Evolutionary conservation across 2,888 invertebrate genomes (phyloP).

Genomic region (Merodon equestris): DNA sequence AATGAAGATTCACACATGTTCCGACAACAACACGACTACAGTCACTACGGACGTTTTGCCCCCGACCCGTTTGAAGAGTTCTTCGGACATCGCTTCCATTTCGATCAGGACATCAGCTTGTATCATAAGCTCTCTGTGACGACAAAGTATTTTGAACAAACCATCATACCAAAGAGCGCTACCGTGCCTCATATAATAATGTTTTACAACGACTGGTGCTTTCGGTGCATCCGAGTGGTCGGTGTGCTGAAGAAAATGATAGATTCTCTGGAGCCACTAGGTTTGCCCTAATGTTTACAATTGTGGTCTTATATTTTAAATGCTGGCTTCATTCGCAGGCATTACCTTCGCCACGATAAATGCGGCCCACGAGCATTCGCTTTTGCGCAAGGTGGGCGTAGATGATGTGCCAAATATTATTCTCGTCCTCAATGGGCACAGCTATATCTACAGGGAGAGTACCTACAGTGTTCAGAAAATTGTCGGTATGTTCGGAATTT

Average conservation of each 20-base stretch:
- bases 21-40: constrained; percentile 86
- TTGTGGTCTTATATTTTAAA: not conserved
- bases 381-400: constrained; percentile 89
- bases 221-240: constrained; percentile 93
- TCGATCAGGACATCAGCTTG: constrained; percentile 91
- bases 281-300: constrained; percentile 74
- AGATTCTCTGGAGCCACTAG: constrained; percentile 91
- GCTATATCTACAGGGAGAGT: constrained; percentile 91
- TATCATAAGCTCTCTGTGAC: constrained; percentile 93
- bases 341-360: constrained; percentile 90
- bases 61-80: constrained; percentile 90
- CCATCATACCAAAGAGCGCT: constrained; percentile 89
- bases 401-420: constrained; percentile 90
- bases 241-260: constrained; percentile 91
- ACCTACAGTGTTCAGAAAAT: constrained; percentile 88
- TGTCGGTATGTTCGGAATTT: constrained; percentile 82
- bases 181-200: constrained; percentile 91
- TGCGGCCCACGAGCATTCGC: constrained; percentile 88
- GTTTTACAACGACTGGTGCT: constrained; percentile 97
- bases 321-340: constrained; percentile 67
- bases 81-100: constrained; percentile 89
- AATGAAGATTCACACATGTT: constrained; percentile 88
- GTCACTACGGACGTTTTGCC: constrained; percentile 83
- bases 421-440: constrained; percentile 89
- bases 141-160: constrained; percentile 92